These are phyloP conservation scores for Syngnathus acus DNA, from an alignment of 2,797 vertebrate species.

Conservation along the genomic window DNA sequence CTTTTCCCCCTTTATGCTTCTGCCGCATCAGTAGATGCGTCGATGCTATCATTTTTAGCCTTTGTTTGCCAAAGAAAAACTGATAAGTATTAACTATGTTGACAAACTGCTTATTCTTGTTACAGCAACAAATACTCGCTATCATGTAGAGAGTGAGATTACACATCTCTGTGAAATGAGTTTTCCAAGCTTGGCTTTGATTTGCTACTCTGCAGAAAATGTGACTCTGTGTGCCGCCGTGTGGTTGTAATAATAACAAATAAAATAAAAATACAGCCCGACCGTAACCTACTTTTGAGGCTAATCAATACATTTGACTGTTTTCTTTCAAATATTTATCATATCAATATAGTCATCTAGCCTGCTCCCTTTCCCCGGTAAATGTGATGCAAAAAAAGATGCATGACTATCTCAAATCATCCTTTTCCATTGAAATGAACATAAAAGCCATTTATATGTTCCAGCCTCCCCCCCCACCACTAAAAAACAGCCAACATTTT, in stretches of 20 bases:
- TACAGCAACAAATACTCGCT: neutral
- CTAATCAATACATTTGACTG: neutral
- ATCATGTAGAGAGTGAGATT: neutral
- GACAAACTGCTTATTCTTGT: constrained; percentile 2
- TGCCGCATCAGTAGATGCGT: neutral
- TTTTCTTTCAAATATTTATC: neutral
- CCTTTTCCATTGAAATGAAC: neutral
- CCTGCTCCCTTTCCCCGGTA: too few relatives aligned
- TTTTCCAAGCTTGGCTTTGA: neutral
- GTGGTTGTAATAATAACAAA: neutral
- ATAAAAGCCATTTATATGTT: neutral
- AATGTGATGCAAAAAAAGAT: too few relatives aligned
- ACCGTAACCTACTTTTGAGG: neutral
- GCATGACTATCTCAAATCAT: neutral
- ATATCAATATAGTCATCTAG: neutral
- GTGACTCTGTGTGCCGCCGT: neutral
- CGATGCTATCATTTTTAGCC: constrained; percentile 4
- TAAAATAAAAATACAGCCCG: neutral
- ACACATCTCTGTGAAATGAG: neutral
- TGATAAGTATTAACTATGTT: constrained; percentile 5
- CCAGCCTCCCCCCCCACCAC: neutral
- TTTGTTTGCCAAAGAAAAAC: constrained; percentile 1
- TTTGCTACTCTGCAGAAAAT: neutral
- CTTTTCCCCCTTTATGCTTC: neutral
- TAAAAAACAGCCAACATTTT: too few relatives aligned